Conservation (phyloP, 1,140 invertebrate genomes). For the Bombus superbus region DNA sequence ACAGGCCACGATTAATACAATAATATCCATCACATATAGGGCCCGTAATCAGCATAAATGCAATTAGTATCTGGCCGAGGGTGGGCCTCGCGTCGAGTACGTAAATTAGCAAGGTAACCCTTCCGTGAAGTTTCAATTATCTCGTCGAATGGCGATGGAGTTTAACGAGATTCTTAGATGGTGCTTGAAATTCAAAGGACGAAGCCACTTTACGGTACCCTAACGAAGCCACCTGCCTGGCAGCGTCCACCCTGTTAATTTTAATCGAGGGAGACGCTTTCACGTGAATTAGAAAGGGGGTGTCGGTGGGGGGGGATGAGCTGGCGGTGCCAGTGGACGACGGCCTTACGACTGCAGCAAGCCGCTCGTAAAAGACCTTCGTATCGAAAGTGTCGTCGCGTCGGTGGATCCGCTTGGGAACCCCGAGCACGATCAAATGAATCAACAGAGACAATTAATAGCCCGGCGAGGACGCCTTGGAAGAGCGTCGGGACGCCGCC, state of each 20-base stretch:
- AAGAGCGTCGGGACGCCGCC: slow-evolving; percentile 61
- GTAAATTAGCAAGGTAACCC: slow-evolving; percentile 43
- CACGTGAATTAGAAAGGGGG: slow-evolving; percentile 62
- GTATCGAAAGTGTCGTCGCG: slow-evolving; percentile 63
- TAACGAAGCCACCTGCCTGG: slow-evolving; percentile 70
- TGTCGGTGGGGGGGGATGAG: neutral
- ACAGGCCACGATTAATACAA: neutral
- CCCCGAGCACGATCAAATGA: slow-evolving; percentile 81
- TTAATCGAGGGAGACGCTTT: slow-evolving; percentile 69
- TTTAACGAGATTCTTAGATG: slow-evolving; percentile 54
- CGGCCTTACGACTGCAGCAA: slow-evolving; percentile 37
- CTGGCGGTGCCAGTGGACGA: slow-evolving; percentile 55
- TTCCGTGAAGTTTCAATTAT: slow-evolving; percentile 51
- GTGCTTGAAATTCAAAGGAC: slow-evolving; percentile 67
- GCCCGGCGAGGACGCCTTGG: slow-evolving; percentile 67
- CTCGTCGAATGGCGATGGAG: slow-evolving; percentile 17
- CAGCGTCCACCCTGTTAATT: slow-evolving; percentile 68
- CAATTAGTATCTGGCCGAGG: slow-evolving; percentile 8
- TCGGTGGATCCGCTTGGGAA: slow-evolving; percentile 72
- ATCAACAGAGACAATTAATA: slow-evolving; percentile 83
- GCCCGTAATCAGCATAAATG: neutral
- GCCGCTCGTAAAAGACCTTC: slow-evolving; percentile 71
- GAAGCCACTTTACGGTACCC: slow-evolving; percentile 65
- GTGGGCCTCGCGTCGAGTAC: neutral
- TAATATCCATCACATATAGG: neutral